Percentiles rank a stretch among this genome's conserved stretches.
phyloP scores from a whole-genome alignment of 2,888 invertebrate species.

The Elegia similella region DNA sequence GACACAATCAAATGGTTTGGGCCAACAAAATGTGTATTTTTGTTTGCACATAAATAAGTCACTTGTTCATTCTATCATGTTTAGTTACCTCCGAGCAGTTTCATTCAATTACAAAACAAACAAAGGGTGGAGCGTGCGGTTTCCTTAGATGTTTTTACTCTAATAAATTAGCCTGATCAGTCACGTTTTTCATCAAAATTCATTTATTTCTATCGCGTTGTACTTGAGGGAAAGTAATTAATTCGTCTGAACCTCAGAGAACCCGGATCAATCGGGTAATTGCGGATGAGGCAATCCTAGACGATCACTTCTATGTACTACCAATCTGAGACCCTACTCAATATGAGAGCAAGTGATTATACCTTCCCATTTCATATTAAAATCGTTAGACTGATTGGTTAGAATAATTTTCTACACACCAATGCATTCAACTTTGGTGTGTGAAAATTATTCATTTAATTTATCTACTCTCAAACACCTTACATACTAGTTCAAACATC shows the following conservation, averaged over 20 bases:
- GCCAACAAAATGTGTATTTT: not conserved
- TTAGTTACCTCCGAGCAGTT: not conserved
- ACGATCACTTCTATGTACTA: conserved; percentile 26
- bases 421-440: no score
- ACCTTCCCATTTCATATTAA: conserved; percentile 1
- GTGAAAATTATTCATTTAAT: no score
- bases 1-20: no score
- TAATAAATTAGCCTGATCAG: conserved; percentile 18
- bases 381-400: not conserved
- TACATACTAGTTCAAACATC: no score
- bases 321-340: conserved; percentile 1
- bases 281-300: conserved; percentile 50
- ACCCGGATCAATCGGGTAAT: conserved; percentile 66
- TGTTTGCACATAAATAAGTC: not conserved
- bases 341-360: not conserved
- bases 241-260: conserved; percentile 65
- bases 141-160: conserved; percentile 19
- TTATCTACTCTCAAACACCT: no score
- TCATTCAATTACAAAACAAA: conserved; percentile 10
- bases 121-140: conserved; percentile 14
- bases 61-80: not conserved
- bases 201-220: conserved; percentile 43
- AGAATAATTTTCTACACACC: no score
- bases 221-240: conserved; percentile 60
- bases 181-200: conserved; percentile 28